Evolutionary conservation across 2,888 invertebrate genomes (phyloP).

Genomic region (Dorcus parallelipipedus): DNA sequence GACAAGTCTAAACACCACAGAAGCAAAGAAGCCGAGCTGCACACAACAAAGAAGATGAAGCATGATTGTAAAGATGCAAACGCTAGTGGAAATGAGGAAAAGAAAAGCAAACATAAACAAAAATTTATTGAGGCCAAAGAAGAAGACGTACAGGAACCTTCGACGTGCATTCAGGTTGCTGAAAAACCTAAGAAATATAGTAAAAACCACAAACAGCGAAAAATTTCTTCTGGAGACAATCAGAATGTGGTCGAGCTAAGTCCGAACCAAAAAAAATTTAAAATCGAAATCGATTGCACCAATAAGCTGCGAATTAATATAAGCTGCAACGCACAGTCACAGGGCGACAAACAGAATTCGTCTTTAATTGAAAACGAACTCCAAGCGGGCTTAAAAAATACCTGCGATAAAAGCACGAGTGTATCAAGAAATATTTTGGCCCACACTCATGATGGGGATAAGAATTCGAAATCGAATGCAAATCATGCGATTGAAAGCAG

Average conservation of each 20-base stretch:
- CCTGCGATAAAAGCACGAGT: too few species aligned
- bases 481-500: too few species aligned
- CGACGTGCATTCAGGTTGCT: conserved; percentile 5
- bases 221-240: conserved; percentile 2
- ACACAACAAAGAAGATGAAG: not conserved
- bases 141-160: not conserved
- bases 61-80: not conserved
- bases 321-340: conserved; percentile 8
- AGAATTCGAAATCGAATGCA: too few species aligned
- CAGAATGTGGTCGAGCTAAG: conserved; percentile 4
- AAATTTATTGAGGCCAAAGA: too few species aligned
- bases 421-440: too few species aligned
- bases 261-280: conserved; percentile 15
- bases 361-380: too few species aligned
- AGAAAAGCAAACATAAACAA: not conserved
- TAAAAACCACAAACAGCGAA: conserved; percentile 7
- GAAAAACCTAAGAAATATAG: conserved; percentile 5
- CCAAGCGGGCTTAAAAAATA: too few species aligned
- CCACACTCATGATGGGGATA: too few species aligned
- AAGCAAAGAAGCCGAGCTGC: not conserved
- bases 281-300: conserved; percentile 17
- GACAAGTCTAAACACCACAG: not conserved
- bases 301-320: conserved; percentile 16
- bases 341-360: not conserved
- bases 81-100: not conserved